Percentiles rank a stretch among this genome's conserved stretches.
phyloP scores from a whole-genome alignment of 1,140 invertebrate genomes.

The Drosophila melanogaster region Release_6_plus_ISO1_MT NC_004354.4:9821001-9821500 shows the following conservation, averaged over 20 bases:
- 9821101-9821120: neutral
- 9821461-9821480: constrained; percentile 32
- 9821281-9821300: constrained; percentile 21
- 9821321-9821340: constrained; percentile 54
- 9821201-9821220: constrained; percentile 22
- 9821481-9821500: constrained; percentile 1
- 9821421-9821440: constrained; percentile 18
- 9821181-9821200: neutral
- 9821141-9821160: neutral
- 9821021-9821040: neutral
- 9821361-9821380: neutral
- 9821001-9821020: neutral
- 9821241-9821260: constrained; percentile 12
- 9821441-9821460: constrained; percentile 46
- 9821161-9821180: neutral
- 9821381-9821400: neutral
- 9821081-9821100: too few relatives aligned
- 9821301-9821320: constrained; percentile 41
- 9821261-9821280: constrained; percentile 39
- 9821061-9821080: too few relatives aligned
- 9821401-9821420: constrained; percentile 1
- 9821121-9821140: too few relatives aligned
- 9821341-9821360: constrained; percentile 25
- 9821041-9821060: too few relatives aligned
- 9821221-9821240: constrained; percentile 42